A percentile compares a stretch with the other conserved stretches of the same genome.
phyloP scores from a whole-genome alignment of 2,797 vertebrate genomes.

The Molothrus aeneus region DNA sequence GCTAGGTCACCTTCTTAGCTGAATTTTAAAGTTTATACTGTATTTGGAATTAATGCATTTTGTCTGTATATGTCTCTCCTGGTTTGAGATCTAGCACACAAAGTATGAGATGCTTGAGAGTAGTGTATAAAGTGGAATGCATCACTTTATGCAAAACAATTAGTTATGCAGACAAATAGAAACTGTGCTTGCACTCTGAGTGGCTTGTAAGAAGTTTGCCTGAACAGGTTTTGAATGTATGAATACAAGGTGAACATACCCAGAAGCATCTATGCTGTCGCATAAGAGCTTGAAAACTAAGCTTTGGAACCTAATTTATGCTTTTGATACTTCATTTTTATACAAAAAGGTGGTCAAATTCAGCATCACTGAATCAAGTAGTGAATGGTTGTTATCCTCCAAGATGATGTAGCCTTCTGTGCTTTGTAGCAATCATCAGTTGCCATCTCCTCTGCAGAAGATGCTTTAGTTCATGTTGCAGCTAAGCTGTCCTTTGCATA shows the following conservation, averaged over 20 bases:
- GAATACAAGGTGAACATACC: not conserved
- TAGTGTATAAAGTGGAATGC: not conserved
- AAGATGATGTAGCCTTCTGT: not conserved
- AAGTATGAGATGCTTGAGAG: not conserved
- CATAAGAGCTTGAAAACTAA: not conserved
- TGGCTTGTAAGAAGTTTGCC: not conserved
- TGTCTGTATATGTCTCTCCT: not conserved
- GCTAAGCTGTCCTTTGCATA: not conserved
- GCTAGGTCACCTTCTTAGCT: slow-evolving; percentile 21
- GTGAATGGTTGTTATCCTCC: not conserved
- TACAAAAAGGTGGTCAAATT: not conserved
- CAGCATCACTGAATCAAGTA: not conserved
- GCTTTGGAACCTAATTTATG: not conserved
- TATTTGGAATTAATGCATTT: slow-evolving; percentile 16
- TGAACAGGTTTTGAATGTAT: not conserved
- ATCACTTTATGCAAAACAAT: not conserved
- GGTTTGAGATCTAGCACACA: not conserved
- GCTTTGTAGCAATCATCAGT: not conserved
- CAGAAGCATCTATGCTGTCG: not conserved
- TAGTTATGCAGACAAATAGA: not conserved
- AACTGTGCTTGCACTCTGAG: not conserved
- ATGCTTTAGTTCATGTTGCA: not conserved
- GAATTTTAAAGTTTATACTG: not conserved
- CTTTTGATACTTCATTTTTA: not conserved
- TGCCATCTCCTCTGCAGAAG: not conserved